Evolutionary conservation across 2,888 invertebrate genomes (phyloP), one percentile per base, ranked within the genome.

Genomic region (Nesidiocoris tenuis): DNA sequence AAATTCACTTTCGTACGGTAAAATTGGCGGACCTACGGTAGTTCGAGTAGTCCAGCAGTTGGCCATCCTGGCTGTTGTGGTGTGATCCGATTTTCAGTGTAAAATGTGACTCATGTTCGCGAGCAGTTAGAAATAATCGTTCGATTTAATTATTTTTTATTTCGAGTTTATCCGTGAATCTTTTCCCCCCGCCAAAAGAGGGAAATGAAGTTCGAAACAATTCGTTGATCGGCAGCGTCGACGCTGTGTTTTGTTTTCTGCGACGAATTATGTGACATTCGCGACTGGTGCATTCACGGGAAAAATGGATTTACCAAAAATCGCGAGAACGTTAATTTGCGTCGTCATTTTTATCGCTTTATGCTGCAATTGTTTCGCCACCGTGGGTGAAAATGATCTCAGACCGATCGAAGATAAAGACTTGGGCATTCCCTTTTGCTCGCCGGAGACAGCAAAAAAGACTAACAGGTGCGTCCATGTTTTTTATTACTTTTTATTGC

Each of bases 401-500:
- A 19, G 23, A 19, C 57, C 56, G 3, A 12, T 19, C 22, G n/a
- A 61, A 9, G 7, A 18, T 17, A 39, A 61, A 1, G 72, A 25
- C n/a, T 12, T 71, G 25, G 61, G 25, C 12, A 72, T 72, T 5
- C 72, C 72, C 3, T 72, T 72, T 21, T 72, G 72, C 54, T 2
- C 72, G 0, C 72, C 72, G 5, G 61, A 72, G 19, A 61, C 61
- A 24, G 39, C 63, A 18, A 5, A 72, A 39, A 39, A 39, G 12
- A 39, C 39, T 39, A 72, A 72, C 72, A 63, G 72, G 72, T 72
- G 16, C n/a, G n/a, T n/a, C 39, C 39, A 19, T 19, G 21, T 72
- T 25, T 59, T 71, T 25, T 21, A 18, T 63, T 71, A 24, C 61
- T n/a, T 39, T 61, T n/a, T n/a, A n/a, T 2, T 5, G 2, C 1